Evolutionary conservation across 1,140 invertebrate genomes (phyloP), one percentile per base, ranked within the genome.

Genomic region (Drosophila willistoni): DNA sequence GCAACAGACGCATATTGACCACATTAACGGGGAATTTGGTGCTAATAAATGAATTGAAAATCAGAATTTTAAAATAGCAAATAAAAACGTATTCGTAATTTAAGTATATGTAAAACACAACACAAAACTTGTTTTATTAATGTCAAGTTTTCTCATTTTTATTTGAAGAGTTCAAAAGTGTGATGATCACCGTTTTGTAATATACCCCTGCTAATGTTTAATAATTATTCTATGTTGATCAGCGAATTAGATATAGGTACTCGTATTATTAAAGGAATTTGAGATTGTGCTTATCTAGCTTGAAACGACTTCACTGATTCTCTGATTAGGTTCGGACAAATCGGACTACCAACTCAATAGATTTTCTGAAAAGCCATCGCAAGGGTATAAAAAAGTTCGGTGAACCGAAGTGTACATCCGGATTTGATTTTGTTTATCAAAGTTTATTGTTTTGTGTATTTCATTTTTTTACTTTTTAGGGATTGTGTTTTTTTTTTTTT

Each of bases 401-500:
- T 51, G 17, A 12, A 51, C 17, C 44, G 44, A 51, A 51, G 2
- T 12, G 19, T 10, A 9, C 44, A 51, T 22, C 44, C 44, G 7
- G 14, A 17, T 17, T 47, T 17, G n/a, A 10, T 13, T 22, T 34
- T 39, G 64, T 57, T 62, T 77, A 57, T 71, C 73, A 77, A 84
- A 76, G 60, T 75, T 42, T 17, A 61, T 66, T 81, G 44, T 56
- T 66, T 60, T 74, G 55, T 39, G 36, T 39, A 14, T 44, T 44
- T 7, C 6, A 19, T 72, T 72, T 76, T 72, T 57, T 68, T 39
- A 14, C 71, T 42, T 13, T 61, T 60, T 64, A 29, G 25, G 25
- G 47, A 33, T 33, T 77, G 81, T 63, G 59, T 79, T 87, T 68
- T 13, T 13, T 3, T 39, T 39, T 39, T 13, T 39, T 79, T 69